A percentile compares a stretch with the other conserved stretches of the same genome.
phyloP scores from a whole-genome alignment of 2,888 invertebrate genomes.

The Buathra laborator region DNA sequence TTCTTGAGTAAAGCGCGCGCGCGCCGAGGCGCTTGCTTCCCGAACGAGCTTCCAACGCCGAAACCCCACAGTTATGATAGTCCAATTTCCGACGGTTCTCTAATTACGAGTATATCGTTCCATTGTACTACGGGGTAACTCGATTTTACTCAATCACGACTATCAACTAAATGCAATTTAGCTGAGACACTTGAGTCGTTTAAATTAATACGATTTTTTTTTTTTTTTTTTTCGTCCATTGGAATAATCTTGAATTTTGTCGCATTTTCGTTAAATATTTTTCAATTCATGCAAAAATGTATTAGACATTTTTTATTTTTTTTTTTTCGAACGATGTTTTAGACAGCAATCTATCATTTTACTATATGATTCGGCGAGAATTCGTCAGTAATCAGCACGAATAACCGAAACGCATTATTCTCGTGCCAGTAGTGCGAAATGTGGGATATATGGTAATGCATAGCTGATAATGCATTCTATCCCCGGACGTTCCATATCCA shows the following conservation, averaged over 20 bases:
- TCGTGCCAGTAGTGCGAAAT: constrained; percentile 63
- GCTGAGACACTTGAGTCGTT: background rate
- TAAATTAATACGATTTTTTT: background rate
- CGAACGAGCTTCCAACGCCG: constrained; percentile 31
- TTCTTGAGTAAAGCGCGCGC: constrained; percentile 28
- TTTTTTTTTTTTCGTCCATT: no score
- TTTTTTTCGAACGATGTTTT: background rate
- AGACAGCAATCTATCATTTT: background rate
- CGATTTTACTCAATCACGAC: constrained; percentile 1
- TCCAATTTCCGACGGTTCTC: constrained; percentile 50
- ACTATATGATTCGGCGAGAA: background rate
- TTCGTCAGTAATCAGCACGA: constrained; percentile 41
- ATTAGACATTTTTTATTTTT: background rate
- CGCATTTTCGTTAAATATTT: background rate
- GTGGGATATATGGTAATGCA: constrained; percentile 75
- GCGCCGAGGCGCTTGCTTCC: background rate
- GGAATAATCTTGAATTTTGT: background rate
- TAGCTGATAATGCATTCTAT: constrained; percentile 72
- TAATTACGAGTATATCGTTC: constrained; percentile 33
- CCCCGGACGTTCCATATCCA: constrained; percentile 66
- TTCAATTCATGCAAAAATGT: background rate
- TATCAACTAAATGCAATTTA: constrained; percentile 28
- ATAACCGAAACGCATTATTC: constrained; percentile 50
- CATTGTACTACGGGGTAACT: background rate
- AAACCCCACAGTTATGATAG: constrained; percentile 44